Conservation (phyloP, 2,797 vertebrate genomes). For the Acomys russatus region DNA sequence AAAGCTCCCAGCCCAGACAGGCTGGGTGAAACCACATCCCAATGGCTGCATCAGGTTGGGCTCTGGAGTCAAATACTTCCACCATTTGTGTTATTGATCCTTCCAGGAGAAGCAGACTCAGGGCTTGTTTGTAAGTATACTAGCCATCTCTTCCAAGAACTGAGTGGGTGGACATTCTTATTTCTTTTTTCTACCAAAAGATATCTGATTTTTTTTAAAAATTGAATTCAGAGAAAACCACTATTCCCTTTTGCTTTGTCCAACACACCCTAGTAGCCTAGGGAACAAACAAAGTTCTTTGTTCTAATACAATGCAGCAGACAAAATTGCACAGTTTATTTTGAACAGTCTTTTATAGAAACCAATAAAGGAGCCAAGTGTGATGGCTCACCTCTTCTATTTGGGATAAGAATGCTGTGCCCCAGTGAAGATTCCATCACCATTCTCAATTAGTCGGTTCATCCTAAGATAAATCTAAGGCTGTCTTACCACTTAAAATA, state of each 20-base stretch:
- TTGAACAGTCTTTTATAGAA: conserved; percentile 61
- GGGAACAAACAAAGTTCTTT: conserved; percentile 68
- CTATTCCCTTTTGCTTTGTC: conserved; percentile 59
- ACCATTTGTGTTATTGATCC: background rate
- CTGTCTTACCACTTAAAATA: conserved; percentile 30
- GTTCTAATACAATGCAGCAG: conserved; percentile 59
- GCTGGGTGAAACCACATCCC: background rate
- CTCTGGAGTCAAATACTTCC: background rate
- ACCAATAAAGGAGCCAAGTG: conserved; percentile 63
- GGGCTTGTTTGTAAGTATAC: background rate
- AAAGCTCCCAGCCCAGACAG: background rate
- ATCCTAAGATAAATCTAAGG: background rate
- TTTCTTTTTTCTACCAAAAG: conserved; percentile 19
- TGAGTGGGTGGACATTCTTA: conserved; percentile 28
- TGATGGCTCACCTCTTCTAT: conserved; percentile 23
- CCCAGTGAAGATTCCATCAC: background rate
- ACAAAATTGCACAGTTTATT: conserved; percentile 64
- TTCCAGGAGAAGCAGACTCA: background rate
- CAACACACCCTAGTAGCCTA: conserved; percentile 27
- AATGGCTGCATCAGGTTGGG: background rate
- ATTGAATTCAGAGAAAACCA: conserved; percentile 66
- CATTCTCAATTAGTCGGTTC: conserved; percentile 37
- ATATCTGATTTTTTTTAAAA: conserved; percentile 32
- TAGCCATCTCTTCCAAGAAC: conserved; percentile 29
- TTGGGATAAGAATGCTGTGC: conserved; percentile 18